Percentiles rank a stretch among this genome's conserved stretches.
These are phyloP conservation scores for Poecilobothrus nobilitatus DNA, from an alignment of 2,888 invertebrate genomes.

Conservation along the genomic window DNA sequence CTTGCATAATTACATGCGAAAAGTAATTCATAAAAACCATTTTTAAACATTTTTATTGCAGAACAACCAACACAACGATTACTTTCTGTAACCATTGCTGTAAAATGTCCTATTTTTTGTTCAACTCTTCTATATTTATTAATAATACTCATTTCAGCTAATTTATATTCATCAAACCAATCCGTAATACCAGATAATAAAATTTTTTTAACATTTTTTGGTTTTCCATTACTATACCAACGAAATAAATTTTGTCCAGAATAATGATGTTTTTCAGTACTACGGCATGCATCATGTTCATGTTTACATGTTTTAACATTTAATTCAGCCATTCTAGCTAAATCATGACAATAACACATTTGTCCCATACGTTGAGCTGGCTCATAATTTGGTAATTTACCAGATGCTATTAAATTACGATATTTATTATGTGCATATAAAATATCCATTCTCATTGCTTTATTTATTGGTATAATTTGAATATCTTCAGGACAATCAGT, in stretches of 20 bases:
- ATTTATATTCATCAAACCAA: conserved; percentile 25
- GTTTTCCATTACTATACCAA: not conserved
- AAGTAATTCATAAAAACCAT: conserved; percentile 12
- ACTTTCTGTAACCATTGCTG: conserved; percentile 22
- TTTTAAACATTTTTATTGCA: conserved; percentile 16
- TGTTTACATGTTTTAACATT: conserved; percentile 24
- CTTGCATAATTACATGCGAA: conserved; percentile 26
- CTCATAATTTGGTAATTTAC: conserved; percentile 18
- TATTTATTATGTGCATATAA: conserved; percentile 23
- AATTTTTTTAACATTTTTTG: conserved; percentile 10
- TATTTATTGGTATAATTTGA: conserved; percentile 16
- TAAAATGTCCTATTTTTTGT: conserved; percentile 26
- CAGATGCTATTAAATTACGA: conserved; percentile 24
- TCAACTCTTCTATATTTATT: not conserved
- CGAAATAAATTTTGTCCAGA: conserved; percentile 26
- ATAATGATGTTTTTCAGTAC: conserved; percentile 22
- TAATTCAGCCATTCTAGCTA: conserved; percentile 24
- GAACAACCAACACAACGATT: conserved; percentile 24
- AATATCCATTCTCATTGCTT: conserved; percentile 19
- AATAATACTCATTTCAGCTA: conserved; percentile 19
- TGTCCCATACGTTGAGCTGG: conserved; percentile 23
- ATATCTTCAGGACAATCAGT: conserved; percentile 17
- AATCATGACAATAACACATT: conserved; percentile 24
- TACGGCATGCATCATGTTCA: conserved; percentile 24
- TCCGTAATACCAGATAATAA: conserved; percentile 17